These are phyloP conservation scores for Rugalucina vietnamica DNA, from an alignment of 2,888 invertebrate species.

Conservation along the genomic window DNA sequence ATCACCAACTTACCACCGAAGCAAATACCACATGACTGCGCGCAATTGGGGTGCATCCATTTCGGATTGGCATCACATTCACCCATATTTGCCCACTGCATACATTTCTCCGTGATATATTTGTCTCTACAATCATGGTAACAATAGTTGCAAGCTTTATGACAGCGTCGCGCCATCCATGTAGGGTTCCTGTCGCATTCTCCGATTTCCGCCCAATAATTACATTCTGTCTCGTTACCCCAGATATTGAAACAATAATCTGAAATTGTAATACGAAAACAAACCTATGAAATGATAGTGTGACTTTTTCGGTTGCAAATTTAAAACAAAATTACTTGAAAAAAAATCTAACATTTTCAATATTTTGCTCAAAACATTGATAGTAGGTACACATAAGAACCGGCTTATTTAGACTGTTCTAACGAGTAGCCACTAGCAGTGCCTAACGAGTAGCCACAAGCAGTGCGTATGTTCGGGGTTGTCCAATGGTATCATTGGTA, in stretches of 20 bases:
- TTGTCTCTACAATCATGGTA: constrained; percentile 58
- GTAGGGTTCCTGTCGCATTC: constrained; percentile 70
- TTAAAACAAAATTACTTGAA: no score
- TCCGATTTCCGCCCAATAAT: constrained; percentile 62
- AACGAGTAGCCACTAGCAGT: no score
- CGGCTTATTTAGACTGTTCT: no score
- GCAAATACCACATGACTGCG: constrained; percentile 71
- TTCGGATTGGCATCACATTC: constrained; percentile 69
- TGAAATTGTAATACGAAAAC: no score
- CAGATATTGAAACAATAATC: constrained; percentile 67
- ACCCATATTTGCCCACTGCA: constrained; percentile 64
- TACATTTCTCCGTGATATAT: constrained; percentile 57
- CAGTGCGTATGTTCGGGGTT: no score
- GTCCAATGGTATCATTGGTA: no score
- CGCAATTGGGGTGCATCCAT: constrained; percentile 75
- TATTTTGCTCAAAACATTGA: no score
- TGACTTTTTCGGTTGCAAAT: no score
- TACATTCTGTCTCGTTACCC: constrained; percentile 60
- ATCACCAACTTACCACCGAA: constrained; percentile 66
- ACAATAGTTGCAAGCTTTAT: constrained; percentile 67
- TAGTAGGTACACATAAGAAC: no score
- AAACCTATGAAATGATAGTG: no score
- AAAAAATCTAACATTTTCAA: no score
- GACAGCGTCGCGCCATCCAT: constrained; percentile 72
- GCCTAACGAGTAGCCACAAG: no score